A percentile compares a stretch with the other conserved stretches of the same genome.
Evolutionary conservation across 2,113 vertebrate genomes (phyloP).

Genomic region (Rhinolophus ferrumequinum): DNA sequence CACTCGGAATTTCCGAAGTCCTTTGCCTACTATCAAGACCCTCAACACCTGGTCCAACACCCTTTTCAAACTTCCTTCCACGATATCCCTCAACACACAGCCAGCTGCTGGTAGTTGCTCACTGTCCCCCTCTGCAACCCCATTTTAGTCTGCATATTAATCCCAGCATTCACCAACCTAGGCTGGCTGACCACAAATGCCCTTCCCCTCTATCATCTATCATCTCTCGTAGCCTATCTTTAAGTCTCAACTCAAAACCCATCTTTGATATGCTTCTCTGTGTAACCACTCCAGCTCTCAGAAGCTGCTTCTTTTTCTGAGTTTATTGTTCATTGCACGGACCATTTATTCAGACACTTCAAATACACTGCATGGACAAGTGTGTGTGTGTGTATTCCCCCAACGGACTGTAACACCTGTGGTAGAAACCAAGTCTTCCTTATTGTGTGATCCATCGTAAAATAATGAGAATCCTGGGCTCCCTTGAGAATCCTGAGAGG

Average conservation of each 20-base stretch:
- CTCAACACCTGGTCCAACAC: background rate
- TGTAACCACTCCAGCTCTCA: background rate
- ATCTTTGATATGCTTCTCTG: background rate
- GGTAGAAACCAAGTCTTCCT: slow-evolving; percentile 2
- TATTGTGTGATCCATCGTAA: background rate
- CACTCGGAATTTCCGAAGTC: background rate
- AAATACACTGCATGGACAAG: background rate
- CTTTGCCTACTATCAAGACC: background rate
- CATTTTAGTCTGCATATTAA: background rate
- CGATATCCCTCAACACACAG: background rate
- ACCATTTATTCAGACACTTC: background rate
- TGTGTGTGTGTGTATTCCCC: background rate
- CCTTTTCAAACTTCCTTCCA: background rate
- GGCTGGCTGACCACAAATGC: background rate
- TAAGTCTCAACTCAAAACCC: background rate
- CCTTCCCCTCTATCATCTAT: background rate
- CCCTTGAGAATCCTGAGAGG: background rate
- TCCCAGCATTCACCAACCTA: background rate
- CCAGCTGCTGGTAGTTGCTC: background rate
- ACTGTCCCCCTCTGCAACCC: background rate
- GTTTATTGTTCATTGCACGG: background rate
- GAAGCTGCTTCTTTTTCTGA: background rate
- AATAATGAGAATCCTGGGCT: slow-evolving; percentile 11
- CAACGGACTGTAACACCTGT: background rate
- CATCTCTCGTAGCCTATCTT: background rate